These are phyloP conservation scores for Heliconius aoede DNA, from an alignment of 2,888 invertebrate genomes.

Conservation along the genomic window DNA sequence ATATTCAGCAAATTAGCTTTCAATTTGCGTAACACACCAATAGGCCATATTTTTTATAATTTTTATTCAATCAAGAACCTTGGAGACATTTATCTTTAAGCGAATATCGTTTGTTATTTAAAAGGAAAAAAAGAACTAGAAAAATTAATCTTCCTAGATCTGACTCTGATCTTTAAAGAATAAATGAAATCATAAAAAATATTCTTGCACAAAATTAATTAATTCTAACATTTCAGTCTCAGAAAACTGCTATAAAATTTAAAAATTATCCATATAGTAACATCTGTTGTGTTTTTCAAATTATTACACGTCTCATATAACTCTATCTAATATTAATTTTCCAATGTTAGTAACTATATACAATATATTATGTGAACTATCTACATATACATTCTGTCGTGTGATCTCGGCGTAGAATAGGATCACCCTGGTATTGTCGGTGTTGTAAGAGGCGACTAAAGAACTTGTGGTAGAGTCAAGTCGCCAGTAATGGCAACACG, in stretches of 20 bases:
- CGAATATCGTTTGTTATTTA: background rate
- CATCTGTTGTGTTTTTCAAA: background rate
- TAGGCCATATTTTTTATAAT: background rate
- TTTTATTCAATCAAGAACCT: conserved; percentile 5
- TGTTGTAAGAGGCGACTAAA: too few species aligned
- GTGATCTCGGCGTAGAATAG: too few species aligned
- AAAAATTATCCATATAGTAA: background rate
- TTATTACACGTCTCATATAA: background rate
- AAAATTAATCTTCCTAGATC: background rate
- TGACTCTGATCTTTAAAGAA: too few species aligned
- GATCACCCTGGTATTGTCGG: too few species aligned
- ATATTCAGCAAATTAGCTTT: conserved; percentile 14
- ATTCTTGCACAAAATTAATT: too few species aligned
- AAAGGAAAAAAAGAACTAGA: background rate
- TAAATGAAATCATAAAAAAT: too few species aligned
- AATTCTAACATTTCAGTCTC: too few species aligned
- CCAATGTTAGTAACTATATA: background rate
- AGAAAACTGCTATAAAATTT: too few species aligned
- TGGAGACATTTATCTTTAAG: conserved; percentile 1
- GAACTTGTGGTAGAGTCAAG: too few species aligned
- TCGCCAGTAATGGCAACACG: too few species aligned
- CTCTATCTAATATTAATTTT: background rate
- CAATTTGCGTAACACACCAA: conserved; percentile 4
- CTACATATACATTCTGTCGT: too few species aligned
- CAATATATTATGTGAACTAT: background rate